A percentile compares a stretch with the other conserved stretches of the same genome.
phyloP scores from a whole-genome alignment of 2,888 invertebrate species.

The Sesia bembeciformis region DNA sequence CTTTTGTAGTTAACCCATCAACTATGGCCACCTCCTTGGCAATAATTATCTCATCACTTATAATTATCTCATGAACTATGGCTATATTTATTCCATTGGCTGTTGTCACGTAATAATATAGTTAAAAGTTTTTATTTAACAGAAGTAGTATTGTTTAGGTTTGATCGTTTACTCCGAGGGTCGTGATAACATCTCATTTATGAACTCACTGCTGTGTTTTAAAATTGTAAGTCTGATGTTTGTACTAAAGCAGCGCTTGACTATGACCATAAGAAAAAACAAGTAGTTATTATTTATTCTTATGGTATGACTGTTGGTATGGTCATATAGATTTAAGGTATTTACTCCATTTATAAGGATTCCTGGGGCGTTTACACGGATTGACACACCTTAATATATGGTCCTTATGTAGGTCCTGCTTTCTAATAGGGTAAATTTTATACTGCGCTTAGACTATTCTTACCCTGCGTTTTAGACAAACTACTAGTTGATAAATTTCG shows the following conservation, averaged over 20 bases:
- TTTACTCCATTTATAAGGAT: constrained; percentile 16
- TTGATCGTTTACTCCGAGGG: background rate
- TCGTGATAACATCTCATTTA: too few species aligned
- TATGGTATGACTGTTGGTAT: constrained; percentile 33
- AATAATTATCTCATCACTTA: too few species aligned
- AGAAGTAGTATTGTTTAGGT: constrained; percentile 31
- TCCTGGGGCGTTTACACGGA: background rate
- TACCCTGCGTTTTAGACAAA: too few species aligned
- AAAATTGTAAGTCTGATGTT: constrained; percentile 52
- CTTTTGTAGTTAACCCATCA: too few species aligned
- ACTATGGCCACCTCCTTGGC: too few species aligned
- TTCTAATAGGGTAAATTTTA: too few species aligned
- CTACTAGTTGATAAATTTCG: too few species aligned
- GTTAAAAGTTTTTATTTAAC: constrained; percentile 40
- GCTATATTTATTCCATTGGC: too few species aligned
- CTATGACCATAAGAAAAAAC: too few species aligned
- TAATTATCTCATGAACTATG: too few species aligned
- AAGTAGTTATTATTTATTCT: background rate
- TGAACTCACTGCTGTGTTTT: background rate
- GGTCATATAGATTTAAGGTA: constrained; percentile 42
- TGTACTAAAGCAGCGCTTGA: constrained; percentile 42
- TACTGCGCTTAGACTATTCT: too few species aligned
- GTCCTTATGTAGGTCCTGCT: too few species aligned
- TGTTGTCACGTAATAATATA: constrained; percentile 8
- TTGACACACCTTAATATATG: background rate